phyloP scores from a whole-genome alignment of 2,113 vertebrate genomes.

The Leucosticte australis region DNA sequence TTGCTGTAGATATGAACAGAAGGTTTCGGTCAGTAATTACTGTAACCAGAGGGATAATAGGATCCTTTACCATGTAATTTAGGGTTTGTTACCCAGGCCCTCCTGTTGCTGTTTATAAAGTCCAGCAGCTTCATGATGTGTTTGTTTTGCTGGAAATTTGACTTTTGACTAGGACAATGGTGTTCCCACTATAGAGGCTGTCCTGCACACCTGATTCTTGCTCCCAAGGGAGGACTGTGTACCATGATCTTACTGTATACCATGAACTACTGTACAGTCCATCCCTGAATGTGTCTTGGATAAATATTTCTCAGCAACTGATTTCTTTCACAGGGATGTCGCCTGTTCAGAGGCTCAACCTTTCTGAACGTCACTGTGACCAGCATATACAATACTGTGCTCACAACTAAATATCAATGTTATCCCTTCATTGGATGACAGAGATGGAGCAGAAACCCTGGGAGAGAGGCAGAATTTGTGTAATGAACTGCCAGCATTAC shows the following conservation, averaged over 20 bases:
- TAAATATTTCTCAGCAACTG: neutral
- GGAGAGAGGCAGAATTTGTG: neutral
- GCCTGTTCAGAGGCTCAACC: neutral
- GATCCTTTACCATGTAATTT: neutral
- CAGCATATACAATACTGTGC: neutral
- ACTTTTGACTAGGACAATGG: neutral
- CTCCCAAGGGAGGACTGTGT: neutral
- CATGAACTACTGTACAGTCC: neutral
- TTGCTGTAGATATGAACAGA: neutral
- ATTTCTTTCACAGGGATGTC: neutral
- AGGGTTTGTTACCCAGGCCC: neutral
- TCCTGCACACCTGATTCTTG: neutral
- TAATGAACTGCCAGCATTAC: neutral
- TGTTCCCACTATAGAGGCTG: neutral
- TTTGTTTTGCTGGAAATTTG: neutral
- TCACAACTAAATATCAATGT: neutral
- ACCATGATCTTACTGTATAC: neutral
- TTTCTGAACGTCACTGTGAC: fast-evolving
- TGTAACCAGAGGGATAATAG: neutral
- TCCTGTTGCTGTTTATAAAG: neutral
- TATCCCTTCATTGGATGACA: neutral
- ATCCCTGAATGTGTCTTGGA: neutral
- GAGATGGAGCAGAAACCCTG: neutral
- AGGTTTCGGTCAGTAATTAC: neutral
- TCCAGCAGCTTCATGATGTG: neutral